Conservation (phyloP, 1,140 invertebrate species). For the Charaxes varanes region DNA sequence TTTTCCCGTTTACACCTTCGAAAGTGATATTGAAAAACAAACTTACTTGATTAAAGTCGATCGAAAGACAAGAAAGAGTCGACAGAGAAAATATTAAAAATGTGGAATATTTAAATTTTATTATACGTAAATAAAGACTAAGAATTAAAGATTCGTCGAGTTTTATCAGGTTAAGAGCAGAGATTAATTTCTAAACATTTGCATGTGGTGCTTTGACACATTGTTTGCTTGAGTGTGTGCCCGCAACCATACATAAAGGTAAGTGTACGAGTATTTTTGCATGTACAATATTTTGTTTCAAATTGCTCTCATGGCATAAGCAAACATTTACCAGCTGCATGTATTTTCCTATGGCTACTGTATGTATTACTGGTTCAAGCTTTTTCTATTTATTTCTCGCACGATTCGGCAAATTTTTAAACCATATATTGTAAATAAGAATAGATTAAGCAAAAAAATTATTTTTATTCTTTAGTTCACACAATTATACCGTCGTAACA, state of each 20-base stretch:
- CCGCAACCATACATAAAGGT: slow-evolving; percentile 22
- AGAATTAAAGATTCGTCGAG: slow-evolving; percentile 20
- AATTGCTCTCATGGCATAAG: slow-evolving; percentile 2
- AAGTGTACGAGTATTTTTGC: slow-evolving; percentile 33
- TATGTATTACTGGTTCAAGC: no score
- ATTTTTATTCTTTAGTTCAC: no score
- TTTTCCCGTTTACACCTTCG: slow-evolving; percentile 11
- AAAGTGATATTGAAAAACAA: slow-evolving; percentile 12
- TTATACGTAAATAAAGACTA: slow-evolving; percentile 30
- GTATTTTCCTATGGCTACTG: no score
- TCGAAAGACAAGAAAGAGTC: slow-evolving; percentile 12
- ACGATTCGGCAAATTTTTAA: no score
- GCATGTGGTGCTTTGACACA: slow-evolving; percentile 48
- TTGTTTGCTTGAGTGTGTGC: slow-evolving; percentile 42
- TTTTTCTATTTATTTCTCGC: no score
- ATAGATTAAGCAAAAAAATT: no score
- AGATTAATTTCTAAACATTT: slow-evolving; percentile 39
- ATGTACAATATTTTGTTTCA: slow-evolving; percentile 22
- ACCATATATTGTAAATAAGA: no score
- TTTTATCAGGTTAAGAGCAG: slow-evolving; percentile 42
- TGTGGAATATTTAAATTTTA: background rate
- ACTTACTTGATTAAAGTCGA: slow-evolving; percentile 15
- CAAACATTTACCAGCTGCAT: no score
- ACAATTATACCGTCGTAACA: no score
- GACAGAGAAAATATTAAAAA: slow-evolving; percentile 11